Conservation (phyloP, 2,888 invertebrate genomes). For the Conops quadrifasciatus region DNA sequence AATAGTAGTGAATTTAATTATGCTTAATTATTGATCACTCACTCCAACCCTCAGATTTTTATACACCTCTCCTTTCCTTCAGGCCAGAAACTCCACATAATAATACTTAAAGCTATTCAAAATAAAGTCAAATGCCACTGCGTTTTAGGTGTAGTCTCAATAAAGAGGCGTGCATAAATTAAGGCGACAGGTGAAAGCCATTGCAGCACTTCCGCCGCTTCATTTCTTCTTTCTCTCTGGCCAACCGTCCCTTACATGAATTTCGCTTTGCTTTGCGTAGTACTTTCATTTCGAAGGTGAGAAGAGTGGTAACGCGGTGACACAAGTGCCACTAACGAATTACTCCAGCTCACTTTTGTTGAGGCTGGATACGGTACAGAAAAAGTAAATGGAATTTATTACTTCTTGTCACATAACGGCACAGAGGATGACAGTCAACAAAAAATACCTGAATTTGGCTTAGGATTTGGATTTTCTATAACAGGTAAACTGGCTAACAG, state of each 20-base stretch:
- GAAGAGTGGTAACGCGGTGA: background rate
- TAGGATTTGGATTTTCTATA: background rate
- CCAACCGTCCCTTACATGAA: conserved; percentile 1
- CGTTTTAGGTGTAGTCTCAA: conserved; percentile 13
- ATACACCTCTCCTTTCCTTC: background rate
- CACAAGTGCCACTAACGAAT: background rate
- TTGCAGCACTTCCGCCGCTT: conserved; percentile 28
- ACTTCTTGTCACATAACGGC: conserved; percentile 19
- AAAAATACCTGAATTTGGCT: conserved; percentile 5
- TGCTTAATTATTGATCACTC: background rate
- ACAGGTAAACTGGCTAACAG: background rate
- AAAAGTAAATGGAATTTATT: conserved; percentile 15
- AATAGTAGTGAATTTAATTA: too few relatives aligned
- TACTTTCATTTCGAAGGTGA: too few relatives aligned
- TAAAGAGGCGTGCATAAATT: conserved; percentile 27
- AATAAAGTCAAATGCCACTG: conserved; percentile 11
- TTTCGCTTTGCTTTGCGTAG: background rate
- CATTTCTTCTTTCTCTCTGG: background rate
- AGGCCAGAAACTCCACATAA: background rate
- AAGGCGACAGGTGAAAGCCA: conserved; percentile 31
- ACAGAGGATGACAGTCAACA: background rate
- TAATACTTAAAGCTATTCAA: conserved; percentile 17
- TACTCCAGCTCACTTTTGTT: background rate
- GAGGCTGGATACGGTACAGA: background rate
- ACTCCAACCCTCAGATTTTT: background rate